Evolutionary conservation across 1,140 invertebrate genomes (phyloP), one percentile per base, ranked within the genome.

Genomic region (Lithobius niger): DNA sequence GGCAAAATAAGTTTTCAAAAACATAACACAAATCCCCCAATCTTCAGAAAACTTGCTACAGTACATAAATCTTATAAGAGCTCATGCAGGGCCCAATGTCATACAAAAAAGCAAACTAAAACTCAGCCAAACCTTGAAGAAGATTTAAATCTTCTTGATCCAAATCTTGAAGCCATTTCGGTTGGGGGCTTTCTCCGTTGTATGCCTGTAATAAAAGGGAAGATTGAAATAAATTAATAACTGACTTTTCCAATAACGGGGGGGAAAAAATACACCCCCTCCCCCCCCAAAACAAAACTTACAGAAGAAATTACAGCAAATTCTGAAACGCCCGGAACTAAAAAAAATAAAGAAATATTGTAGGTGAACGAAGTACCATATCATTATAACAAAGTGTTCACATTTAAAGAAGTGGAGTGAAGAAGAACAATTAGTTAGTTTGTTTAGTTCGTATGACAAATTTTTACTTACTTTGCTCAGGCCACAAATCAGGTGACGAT

Each of bases 401-500:
- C n/a, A n/a, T n/a, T n/a, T n/a, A n/a, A n/a, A n/a, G 54, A 59
- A 58, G 51, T 58, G 36, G 16, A 54, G 54, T 15, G 40, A 52
- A 2, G n/a, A 27, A 36, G n/a, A 55, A 19, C 24, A 28, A 54
- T 47, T 15, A n/a, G 15, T n/a, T 42, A 22, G 19, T 42, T 27
- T 1, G 15, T 27, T 42, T 26, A 25, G 54, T 21, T 24, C 13
- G n/a, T 36, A 2, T 27, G 13, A 15, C 2, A 6, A 51, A 16
- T 36, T 55, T 3, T 16, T 47, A 27, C 58, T 64, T 67, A 76
- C 74, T 75, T 61, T 74, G 70, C 62, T 76, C 74, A 26, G 74
- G 75, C 75, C 75, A 76, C 10, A 76, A 54, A 55, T 76, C 75
- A 27, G 75, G 75, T 21, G 74, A 76, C 26, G 71, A 67, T 63